phyloP scores from a whole-genome alignment of 2,797 vertebrate species.

The Micropoecilia bifurca region DNA sequence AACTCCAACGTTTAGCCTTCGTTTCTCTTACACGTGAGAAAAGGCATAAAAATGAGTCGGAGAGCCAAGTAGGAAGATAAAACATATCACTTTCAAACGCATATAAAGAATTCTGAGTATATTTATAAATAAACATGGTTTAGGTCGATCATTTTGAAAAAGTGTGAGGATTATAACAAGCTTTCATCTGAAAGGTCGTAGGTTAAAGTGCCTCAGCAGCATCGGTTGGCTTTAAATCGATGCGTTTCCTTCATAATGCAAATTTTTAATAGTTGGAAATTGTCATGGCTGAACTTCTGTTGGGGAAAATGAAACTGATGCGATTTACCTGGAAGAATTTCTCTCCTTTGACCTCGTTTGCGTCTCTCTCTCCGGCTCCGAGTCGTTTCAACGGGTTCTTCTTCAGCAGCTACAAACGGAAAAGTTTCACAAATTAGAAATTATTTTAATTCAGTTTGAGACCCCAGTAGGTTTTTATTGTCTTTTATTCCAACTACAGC shows the following conservation, averaged over 20 bases:
- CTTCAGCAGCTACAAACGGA: constrained; percentile 84
- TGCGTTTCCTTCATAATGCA: neutral
- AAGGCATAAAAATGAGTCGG: too few species aligned
- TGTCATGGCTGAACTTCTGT: neutral
- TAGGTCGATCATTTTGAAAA: too few species aligned
- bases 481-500: neutral
- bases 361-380: constrained; percentile 87
- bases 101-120: too few species aligned
- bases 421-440: neutral
- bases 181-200: constrained; percentile 2
- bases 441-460: neutral
- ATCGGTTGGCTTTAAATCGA: neutral
- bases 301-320: neutral
- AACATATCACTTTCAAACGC: too few species aligned
- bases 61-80: too few species aligned
- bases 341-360: constrained; percentile 90
- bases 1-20: too few species aligned
- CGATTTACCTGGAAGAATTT: constrained; percentile 86
- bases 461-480: neutral
- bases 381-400: constrained; percentile 90
- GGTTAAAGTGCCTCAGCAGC: neutral
- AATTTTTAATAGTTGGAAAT: neutral
- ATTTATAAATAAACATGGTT: too few species aligned
- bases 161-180: neutral
- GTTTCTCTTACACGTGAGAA: too few species aligned